Base-by-base conservation (phyloP, 2,113 vertebrate species). In the Atractosteus spatula region DNA sequence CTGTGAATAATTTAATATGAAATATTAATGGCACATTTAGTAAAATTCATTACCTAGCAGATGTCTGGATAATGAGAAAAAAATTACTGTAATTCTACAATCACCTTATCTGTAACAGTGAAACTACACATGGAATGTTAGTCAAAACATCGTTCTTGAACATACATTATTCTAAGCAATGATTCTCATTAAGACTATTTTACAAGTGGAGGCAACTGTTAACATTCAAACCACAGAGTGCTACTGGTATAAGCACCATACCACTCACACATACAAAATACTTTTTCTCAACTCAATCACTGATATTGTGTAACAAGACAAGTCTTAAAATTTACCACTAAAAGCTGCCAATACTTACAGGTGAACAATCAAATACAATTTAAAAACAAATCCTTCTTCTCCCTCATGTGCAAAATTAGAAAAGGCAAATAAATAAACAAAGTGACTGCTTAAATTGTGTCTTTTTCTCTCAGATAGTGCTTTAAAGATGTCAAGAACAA, bases 81-180 rank as follows among this genome's bases (percentile, higher is more conserved):
- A 87, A 78, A 42, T 84, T 92, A 83, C 82, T 83, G 82, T 80
- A 90, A 93, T 93, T 89, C 92, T 97, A 97, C 94, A 96, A 95
- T 96, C 94, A 93, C 93, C 90, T 95, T 87, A 92, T 93, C 90
- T 92, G 91, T 88, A 94, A 95, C 94, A 93, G 84, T 87, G 87
- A 83, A 94, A 91, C 91, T 90, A 96, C 93, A 87, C 89, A 90
- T 94, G 94, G 95, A 97, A 96, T 97, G 95, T 96, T 89, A 89
- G 88, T 93, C 91, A 89, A 92, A 92, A 86, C 90, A 88, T 75
- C 59, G 74, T 69, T 74, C 69, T 71, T 69, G 68, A 78, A 72
- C 77, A 89, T 86, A 92, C 87, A 82, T 86, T 80, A 69, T 73
- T 93, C 84, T 89, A 92, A 92, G 79, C 83, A 87, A 89, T 88